phyloP scores from a whole-genome alignment of 1,140 invertebrate species.

The Pollicipes pollicipes region DNA sequence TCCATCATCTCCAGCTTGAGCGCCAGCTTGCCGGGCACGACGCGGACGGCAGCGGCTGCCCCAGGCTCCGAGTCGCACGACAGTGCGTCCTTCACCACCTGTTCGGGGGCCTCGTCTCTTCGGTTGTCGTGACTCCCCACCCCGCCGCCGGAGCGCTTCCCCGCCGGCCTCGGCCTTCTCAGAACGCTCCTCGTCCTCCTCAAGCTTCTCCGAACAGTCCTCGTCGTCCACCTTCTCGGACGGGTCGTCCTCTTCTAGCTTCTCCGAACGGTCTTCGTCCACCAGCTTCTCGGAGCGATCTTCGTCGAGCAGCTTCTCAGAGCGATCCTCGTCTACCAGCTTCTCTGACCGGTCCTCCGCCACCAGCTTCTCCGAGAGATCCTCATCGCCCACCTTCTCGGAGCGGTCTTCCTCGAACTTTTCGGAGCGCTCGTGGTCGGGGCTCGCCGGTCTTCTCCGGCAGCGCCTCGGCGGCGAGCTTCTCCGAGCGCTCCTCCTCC shows the following conservation, averaged over 20 bases:
- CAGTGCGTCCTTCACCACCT: neutral
- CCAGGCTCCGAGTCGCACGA: no score
- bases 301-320: neutral
- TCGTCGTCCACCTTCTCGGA: neutral
- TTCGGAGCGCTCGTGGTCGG: no score
- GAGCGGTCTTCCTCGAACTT: constrained; percentile 8
- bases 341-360: neutral
- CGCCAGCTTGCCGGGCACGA: neutral
- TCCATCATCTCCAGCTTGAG: neutral
- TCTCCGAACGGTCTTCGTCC: neutral
- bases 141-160: neutral
- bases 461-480: constrained; percentile 3
- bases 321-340: constrained; percentile 1
- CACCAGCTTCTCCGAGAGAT: constrained; percentile 4
- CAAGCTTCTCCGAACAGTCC: neutral
- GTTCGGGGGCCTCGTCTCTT: neutral
- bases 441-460: constrained; percentile 3
- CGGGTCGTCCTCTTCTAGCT: neutral
- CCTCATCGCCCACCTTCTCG: neutral
- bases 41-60: no score
- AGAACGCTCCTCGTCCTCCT: neutral
- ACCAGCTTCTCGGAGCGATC: neutral
- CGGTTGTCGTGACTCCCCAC: neutral
- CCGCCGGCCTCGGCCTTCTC: neutral
- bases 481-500: constrained; percentile 7